Conservation (phyloP, 2,888 invertebrate species). For the Cantharis nigra region DNA sequence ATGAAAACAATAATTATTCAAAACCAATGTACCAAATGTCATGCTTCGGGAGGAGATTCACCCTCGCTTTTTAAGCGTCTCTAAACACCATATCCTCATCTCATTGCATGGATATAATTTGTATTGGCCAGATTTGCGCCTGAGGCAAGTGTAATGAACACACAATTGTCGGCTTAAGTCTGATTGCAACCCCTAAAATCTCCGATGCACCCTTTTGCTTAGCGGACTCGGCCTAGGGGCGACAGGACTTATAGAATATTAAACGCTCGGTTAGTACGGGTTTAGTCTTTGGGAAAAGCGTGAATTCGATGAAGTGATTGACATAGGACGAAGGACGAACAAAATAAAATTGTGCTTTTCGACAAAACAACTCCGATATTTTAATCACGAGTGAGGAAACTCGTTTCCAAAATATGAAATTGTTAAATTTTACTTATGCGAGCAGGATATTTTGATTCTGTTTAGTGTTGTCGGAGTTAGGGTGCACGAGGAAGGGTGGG, state of each 20-base stretch:
- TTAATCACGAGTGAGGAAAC: background rate
- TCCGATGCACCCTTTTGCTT: slow-evolving; percentile 26
- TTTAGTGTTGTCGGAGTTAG: slow-evolving; percentile 37
- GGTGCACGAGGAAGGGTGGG: slow-evolving; percentile 35
- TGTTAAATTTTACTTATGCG: slow-evolving; percentile 13
- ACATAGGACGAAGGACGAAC: background rate
- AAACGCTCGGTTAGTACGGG: slow-evolving; percentile 52
- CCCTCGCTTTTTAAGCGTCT: slow-evolving; percentile 31
- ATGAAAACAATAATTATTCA: slow-evolving; percentile 47
- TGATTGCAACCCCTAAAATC: slow-evolving; percentile 53
- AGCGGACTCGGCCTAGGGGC: slow-evolving; percentile 37
- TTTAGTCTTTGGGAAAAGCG: slow-evolving; percentile 42
- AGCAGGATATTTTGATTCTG: slow-evolving; percentile 38
- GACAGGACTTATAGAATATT: slow-evolving; percentile 52
- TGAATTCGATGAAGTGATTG: slow-evolving; percentile 28
- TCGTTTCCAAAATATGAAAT: background rate
- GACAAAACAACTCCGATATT: background rate
- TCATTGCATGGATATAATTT: slow-evolving; percentile 55
- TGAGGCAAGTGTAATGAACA: slow-evolving; percentile 56
- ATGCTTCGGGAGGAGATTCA: slow-evolving; percentile 36
- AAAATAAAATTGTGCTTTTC: background rate
- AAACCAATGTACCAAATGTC: slow-evolving; percentile 51
- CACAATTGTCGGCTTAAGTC: slow-evolving; percentile 59
- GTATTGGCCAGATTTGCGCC: slow-evolving; percentile 59
- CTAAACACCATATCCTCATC: slow-evolving; percentile 36